Conservation (phyloP, 2,113 vertebrate species). For the Falcunculus frontatus region DNA sequence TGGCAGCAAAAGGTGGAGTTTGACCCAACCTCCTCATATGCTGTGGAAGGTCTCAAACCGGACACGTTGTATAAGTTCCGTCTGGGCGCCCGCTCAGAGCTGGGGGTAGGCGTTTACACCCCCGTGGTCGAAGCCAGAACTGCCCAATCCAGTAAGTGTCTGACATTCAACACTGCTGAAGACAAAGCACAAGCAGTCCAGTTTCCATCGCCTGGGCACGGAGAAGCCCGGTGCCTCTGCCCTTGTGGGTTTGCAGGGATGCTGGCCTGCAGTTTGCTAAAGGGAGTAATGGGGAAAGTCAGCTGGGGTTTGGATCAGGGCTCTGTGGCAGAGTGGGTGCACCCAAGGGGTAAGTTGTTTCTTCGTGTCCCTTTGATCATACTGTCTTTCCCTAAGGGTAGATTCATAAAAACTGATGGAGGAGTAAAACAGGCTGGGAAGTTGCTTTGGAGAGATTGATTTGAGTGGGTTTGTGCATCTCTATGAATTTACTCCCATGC, state of each 20-base stretch:
- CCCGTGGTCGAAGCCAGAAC: slow-evolving; percentile 82
- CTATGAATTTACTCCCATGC: slow-evolving; percentile 39
- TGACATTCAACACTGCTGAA: background rate
- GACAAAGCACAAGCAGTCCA: background rate
- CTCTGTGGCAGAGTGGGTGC: slow-evolving; percentile 21
- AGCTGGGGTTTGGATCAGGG: slow-evolving; percentile 40
- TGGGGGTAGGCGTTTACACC: slow-evolving; percentile 90
- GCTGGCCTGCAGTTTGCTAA: background rate
- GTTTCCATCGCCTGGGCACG: background rate
- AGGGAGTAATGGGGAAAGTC: background rate
- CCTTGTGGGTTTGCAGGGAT: background rate
- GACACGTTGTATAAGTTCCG: slow-evolving; percentile 88
- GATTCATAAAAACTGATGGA: slow-evolving; percentile 26
- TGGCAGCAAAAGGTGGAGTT: slow-evolving; percentile 85
- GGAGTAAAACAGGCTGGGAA: slow-evolving; percentile 36
- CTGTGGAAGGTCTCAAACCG: slow-evolving; percentile 88
- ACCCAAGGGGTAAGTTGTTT: slow-evolving; percentile 73
- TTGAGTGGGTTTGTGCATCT: slow-evolving; percentile 31
- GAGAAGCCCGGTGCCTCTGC: background rate
- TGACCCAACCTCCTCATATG: slow-evolving; percentile 82
- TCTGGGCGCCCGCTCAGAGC: slow-evolving; percentile 86
- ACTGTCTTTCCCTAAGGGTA: slow-evolving; percentile 1
- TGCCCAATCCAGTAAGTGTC: slow-evolving; percentile 91
- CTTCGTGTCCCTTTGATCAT: slow-evolving; percentile 42
- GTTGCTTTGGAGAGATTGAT: slow-evolving; percentile 38